phyloP scores from a whole-genome alignment of 2,113 vertebrate genomes.

The Bombycilla garrulus region DNA sequence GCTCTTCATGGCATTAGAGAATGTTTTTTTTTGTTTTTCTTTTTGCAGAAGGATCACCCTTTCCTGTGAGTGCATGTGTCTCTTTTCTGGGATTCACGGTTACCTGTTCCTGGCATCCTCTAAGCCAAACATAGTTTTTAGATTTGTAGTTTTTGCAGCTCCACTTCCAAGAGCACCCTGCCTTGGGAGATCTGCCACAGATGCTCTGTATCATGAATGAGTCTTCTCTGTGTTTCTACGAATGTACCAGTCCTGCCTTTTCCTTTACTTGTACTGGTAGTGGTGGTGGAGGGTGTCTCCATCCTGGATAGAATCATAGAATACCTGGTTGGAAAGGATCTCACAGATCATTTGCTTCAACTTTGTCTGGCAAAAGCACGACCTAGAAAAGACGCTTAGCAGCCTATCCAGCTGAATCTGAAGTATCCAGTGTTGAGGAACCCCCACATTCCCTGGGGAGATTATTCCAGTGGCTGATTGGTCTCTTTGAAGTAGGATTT shows the following conservation, averaged over 20 bases:
- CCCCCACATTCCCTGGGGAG: not conserved
- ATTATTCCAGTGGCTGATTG: not conserved
- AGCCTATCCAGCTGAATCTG: not conserved
- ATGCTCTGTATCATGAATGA: not conserved
- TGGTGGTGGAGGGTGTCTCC: not conserved
- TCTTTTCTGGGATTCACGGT: not conserved
- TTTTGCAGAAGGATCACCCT: not conserved
- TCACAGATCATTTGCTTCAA: not conserved
- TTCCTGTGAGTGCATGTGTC: not conserved
- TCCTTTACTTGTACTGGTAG: not conserved
- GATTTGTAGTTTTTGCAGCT: not conserved
- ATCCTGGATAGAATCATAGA: not conserved
- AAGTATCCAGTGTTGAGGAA: not conserved
- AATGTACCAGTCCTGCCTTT: not conserved
- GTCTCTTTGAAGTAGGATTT: not conserved
- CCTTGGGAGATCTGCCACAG: not conserved
- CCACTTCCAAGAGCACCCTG: not conserved
- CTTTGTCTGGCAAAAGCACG: not conserved
- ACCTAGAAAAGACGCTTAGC: not conserved
- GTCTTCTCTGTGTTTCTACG: rapidly evolving
- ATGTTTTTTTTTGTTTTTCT: rapidly evolving
- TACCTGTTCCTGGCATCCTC: not conserved
- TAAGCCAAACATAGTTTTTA: not conserved
- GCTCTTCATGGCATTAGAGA: not conserved
- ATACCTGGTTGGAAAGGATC: not conserved